Base-by-base conservation (phyloP, 1,140 invertebrate genomes). In the Lucilia sericata region DNA sequence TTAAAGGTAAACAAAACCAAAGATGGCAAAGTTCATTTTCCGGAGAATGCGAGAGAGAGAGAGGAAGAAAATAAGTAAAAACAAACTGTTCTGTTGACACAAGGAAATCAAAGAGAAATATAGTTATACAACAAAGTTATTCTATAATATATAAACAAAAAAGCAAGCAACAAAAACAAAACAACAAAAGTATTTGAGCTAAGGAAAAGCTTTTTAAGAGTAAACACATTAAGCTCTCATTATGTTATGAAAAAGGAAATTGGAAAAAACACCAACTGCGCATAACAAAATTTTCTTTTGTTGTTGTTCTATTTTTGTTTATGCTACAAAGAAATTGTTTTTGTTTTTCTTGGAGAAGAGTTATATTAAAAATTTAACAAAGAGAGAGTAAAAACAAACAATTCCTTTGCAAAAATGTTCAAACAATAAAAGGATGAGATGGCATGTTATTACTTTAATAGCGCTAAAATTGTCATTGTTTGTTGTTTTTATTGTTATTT, bases 1-100 rank as follows among this genome's bases (percentile, higher is more conserved):
- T 42, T 76, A 36, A 76, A 76, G 42, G 74, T 76, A 76, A 76
- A 76, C 74, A 76, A 36, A 76, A 14, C 8, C 21, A 25, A 70
- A 70, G 30, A 76, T 25, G 65, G 19, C 65, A 70, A 70, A 70
- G 65, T 70, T 70, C n/a, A 70, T 70, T 21, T 70, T 21, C n/a
- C 10, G n/a, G 8, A 70, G 21, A 70, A n/a, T 21, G 65, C 5
- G 42, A 42, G 42, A 42, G 42, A 42, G 42, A 42, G 5, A 42
- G 10, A 8, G 42, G 5, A 7, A 42, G 10, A 42, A 7, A n/a
- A n/a, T n/a, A n/a, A n/a, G n/a, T n/a, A n/a, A n/a, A n/a, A n/a
- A n/a, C n/a, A n/a, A n/a, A n/a, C n/a, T n/a, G 25, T 3, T 2
- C 25, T 30, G 25, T 30, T 30, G 25, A 3, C 25, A 30, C 25